Base-by-base conservation (phyloP, 2,113 vertebrate species). In the Proteles cristata region DNA sequence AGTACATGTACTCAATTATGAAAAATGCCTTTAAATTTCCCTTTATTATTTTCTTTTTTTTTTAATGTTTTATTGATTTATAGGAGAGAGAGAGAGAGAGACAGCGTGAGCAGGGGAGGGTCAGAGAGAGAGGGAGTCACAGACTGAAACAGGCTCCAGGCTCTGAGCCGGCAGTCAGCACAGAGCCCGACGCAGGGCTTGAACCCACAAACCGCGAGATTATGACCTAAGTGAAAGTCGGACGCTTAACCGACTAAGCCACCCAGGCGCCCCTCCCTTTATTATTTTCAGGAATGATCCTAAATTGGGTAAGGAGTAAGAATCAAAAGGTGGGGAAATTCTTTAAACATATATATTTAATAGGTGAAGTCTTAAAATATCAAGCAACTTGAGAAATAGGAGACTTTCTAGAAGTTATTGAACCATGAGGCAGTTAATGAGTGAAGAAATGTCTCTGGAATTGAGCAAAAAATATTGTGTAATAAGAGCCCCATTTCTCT, bases 351-450 rank as follows among this genome's bases (percentile, higher is more conserved):
- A 48, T 53, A 63, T 61, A 73, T 31, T 92, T 89, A 87, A 39
- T 87, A 73, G 77, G 91, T 93, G 33, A 88, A 86, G 74, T 90
- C 48, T 92, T 81, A 15, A 35, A 89, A 14, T 94, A 91, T 31
- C n/a, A 65, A 82, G 80, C 66, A 86, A 53, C 61, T 93, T 86
- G 71, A 91, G 48, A 89, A 94, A 73, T 35, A 53, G 50, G 65
- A 95, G 48, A 71, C 96, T 97, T 97, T 91, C 79, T 92, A 86
- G 84, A 28, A 90, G 26, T 50, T 65, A 92, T 86, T 93, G 93
- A 96, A 93, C 93, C 73, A 66, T 11, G 58, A 87, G 69, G 81
- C 65, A 85, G 55, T 94, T 94, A 97, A 85, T 68, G 79, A 93
- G 74, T 86, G 83, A 93, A 94, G 82, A 93, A 93, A 93, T 86